Evolutionary conservation across 2,888 invertebrate species (phyloP), one percentile per base, ranked within the genome.

Genomic region (Trimorus sp.): DNA sequence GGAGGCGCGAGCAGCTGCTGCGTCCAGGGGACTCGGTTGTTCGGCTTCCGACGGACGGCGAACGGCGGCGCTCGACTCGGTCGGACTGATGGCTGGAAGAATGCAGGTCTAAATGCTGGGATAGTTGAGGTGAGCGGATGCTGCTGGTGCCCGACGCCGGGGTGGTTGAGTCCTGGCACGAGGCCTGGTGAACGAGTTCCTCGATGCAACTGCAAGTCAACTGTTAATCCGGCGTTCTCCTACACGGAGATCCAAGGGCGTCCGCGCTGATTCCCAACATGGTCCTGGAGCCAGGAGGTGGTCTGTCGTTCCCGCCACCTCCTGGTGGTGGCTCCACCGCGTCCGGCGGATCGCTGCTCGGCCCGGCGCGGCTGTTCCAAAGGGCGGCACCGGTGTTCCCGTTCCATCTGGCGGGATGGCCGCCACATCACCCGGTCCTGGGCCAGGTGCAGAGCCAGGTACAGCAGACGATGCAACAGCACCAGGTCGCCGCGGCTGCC

Each of bases 211-310:
- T 38, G 48, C 26, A 7, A 0, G 11, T 45, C 8, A 56, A 40
- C 51, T 63, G 77, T 36, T 74, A 77, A 68, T n/a, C n/a, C n/a
- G 63, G 14, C 58, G 71, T 71, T 70, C 75, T 71, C 79, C 80
- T 59, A 7, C 56, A 36, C 59, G 82, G 74, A 70, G 74, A 75
- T 53, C 38, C 16, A 26, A 63, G 60, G 60, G 75, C 74, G 69
- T 85, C 87, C 89, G 88, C 89, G 88, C 89, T 91, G 91, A 90
- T 91, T 88, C 91, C 91, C 66, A 91, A 91, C 85, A 91, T 91
- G 91, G 91, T 91, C 79, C 86, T 91, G 82, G 91, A 91, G 86
- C 91, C 91, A 88, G 91, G 91, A 87, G 91, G 91, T 87, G 91
- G 91, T 86, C 85, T 91, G 87, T 92, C 91, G 83, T 92, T 91